Base-by-base conservation (phyloP, 2,113 vertebrate species). In the Salvator merianae region DNA sequence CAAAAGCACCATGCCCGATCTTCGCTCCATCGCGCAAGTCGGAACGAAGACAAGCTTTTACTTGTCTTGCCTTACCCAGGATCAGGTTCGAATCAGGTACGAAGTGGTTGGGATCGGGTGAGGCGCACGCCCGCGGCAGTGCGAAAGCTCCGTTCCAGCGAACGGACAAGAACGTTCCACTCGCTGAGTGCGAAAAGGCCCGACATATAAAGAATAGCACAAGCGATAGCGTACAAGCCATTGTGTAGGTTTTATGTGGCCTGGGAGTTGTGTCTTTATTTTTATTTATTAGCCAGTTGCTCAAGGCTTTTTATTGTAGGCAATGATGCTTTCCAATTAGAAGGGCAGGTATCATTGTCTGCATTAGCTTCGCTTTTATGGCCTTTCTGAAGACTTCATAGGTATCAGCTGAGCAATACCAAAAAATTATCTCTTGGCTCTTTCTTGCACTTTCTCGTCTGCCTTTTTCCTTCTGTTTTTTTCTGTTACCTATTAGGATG, bases 321-420 rank as follows among this genome's bases (percentile, higher is more conserved):
- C 20, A 50, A 38, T 0, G 69, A 73, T 47, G 68, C 84, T 74
- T 87, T 4, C 84, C 81, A 53, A 20, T 75, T 77, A 84, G 86
- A 86, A 87, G 36, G 13, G 24, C 87, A 90, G 71, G 5, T 43
- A 87, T 88, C 7, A 50, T 91, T 92, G 90, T 89, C 28, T 43
- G 79, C 70, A 87, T 40, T 13, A 71, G 20, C 0, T 2, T 84
- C 86, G 1, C 34, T 91, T 87, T 90, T 87, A 85, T 88, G 75
- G 12, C 76, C 38, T 87, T 85, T 85, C 75, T 74, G 79, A 20
- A 63, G 77, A 47, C 82, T 88, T 80, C 91, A 87, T 81, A 89
- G 66, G 75, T n/a, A 81, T 40, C 43, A 89, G 78, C 0, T 77
- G 28, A 70, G 62, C 22, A 7, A 88, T 24, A 66, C 22, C 72